Base-by-base conservation (phyloP, 2,888 invertebrate genomes). In the Andrena praecox region DNA sequence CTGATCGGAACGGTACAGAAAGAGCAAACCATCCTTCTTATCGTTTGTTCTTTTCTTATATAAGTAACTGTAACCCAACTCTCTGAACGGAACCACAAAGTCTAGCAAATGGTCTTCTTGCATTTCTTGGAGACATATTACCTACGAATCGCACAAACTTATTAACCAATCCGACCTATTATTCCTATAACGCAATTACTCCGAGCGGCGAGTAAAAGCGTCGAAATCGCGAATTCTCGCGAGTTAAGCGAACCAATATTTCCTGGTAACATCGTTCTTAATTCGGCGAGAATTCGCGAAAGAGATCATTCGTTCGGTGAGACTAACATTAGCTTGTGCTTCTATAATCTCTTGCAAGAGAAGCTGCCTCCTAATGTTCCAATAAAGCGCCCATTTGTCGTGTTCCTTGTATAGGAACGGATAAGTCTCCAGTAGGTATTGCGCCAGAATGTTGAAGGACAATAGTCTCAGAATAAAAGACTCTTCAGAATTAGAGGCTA, bases 61-160 rank as follows among this genome's bases (percentile, higher is more conserved):
- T 3, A 97, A 92, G 66, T 97, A 96, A 42, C 94, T 94, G 91
- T 97, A 98, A 1, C 98, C 98, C 88, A 93, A 73, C 92, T 90
- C 77, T 94, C 94, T 77, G 95, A 95, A 91, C 94, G 95, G 68
- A 92, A 93, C 90, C 95, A 96, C 92, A 85, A 97, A 96, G 67
- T 95, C 94, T 10, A 94, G 88, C 72, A 97, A 94, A 93, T 98
- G 97, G n/a, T 96, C 95, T 12, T 95, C 95, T 94, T 99, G 97
- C 64, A 99, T 97, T 95, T 99, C 99, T 95, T 99, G 99, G 7
- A 99, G 94, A 92, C 98, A 98, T 77, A 98, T 91, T 77, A 98
- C 96, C 97, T 97, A 86, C 85, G 89, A 86, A 82, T 77, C 71
- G 6, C 31, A 50, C 70, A 73, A 74, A 35, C 2, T 20, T 66